A percentile compares a stretch with the other conserved stretches of the same genome.
Conservation (phyloP, 2,888 invertebrate species). For the Eupithecia subfuscata region DNA sequence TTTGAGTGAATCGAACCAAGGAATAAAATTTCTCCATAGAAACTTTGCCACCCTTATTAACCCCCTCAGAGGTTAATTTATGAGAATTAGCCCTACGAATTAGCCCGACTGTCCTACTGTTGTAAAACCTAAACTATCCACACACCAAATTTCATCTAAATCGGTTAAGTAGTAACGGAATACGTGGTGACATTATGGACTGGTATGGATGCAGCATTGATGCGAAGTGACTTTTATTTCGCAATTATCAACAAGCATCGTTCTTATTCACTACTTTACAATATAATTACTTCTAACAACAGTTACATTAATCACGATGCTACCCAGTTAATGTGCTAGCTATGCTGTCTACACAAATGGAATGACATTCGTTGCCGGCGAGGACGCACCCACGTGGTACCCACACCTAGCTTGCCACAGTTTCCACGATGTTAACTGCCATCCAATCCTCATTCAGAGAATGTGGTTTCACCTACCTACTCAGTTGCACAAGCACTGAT, state of each 20-base stretch:
- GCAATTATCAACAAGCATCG: not conserved
- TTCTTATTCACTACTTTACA: not conserved
- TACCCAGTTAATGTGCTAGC: conserved; percentile 52
- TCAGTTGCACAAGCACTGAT: conserved; percentile 63
- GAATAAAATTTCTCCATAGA: too few species aligned
- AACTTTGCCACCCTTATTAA: too few species aligned
- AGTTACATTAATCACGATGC: conserved; percentile 7
- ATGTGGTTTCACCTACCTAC: conserved; percentile 67
- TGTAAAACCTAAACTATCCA: too few species aligned
- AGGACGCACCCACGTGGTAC: conserved; percentile 68
- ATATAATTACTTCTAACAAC: not conserved
- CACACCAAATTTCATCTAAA: too few species aligned
- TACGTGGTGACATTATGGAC: too few species aligned
- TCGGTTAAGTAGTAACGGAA: too few species aligned
- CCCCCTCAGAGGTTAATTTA: too few species aligned
- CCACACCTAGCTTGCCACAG: conserved; percentile 53
- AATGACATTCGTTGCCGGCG: conserved; percentile 48
- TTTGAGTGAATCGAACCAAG: too few species aligned
- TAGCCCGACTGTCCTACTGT: too few species aligned
- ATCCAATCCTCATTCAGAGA: conserved; percentile 63
- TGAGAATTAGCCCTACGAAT: too few species aligned
- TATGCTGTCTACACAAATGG: conserved; percentile 48
- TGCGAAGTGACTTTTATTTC: not conserved
- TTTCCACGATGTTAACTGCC: conserved; percentile 43
- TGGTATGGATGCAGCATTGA: not conserved